Evolutionary conservation across 2,888 invertebrate genomes (phyloP).

Genomic region (Pachycephus smyrnensis): DNA sequence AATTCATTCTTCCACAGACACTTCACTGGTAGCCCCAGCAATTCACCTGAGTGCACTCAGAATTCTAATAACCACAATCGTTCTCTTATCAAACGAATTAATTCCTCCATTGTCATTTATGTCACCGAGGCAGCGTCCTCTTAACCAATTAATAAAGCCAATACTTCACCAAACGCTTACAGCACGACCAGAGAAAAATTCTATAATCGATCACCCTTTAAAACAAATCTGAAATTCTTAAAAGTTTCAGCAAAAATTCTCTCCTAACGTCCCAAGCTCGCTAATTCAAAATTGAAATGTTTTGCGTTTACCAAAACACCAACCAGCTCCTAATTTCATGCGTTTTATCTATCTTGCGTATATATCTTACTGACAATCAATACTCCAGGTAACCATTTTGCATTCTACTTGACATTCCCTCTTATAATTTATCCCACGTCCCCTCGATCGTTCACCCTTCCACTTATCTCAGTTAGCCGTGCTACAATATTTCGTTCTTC

Average conservation of each 20-base stretch:
- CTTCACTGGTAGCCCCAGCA: neutral
- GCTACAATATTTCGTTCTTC: neutral
- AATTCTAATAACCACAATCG: neutral
- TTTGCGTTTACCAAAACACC: neutral
- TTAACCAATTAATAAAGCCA: neutral
- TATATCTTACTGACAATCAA: neutral
- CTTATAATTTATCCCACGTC: neutral
- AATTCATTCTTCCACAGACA: neutral
- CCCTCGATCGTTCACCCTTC: neutral
- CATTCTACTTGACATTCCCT: neutral
- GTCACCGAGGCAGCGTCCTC: neutral
- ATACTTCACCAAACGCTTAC: neutral
- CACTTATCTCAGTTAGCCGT: conserved; percentile 1
- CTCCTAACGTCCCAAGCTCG: neutral
- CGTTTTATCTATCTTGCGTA: neutral
- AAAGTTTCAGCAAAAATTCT: no score
- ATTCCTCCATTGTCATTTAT: neutral
- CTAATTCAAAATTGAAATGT: neutral
- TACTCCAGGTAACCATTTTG: neutral
- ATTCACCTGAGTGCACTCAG: neutral
- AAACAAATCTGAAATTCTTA: neutral
- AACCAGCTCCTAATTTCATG: neutral
- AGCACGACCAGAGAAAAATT: neutral
- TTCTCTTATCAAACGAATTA: neutral
- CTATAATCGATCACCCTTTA: neutral